Evolutionary conservation across 2,888 invertebrate genomes (phyloP).

Genomic region (Campoplex nolae): DNA sequence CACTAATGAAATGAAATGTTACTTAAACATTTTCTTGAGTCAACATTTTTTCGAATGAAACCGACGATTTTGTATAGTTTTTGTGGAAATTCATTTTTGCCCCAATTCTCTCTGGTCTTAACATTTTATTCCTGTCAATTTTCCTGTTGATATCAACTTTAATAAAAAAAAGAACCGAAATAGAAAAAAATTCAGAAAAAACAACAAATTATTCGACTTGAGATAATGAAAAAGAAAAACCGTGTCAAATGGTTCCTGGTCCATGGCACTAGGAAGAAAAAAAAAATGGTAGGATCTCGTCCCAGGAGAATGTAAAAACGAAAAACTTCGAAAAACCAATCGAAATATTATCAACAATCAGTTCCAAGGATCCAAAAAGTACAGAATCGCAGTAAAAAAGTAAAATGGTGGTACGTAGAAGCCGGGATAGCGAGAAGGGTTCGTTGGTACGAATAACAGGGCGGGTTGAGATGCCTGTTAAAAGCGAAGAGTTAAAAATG

Average conservation of each 20-base stretch:
- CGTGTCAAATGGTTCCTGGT: background rate
- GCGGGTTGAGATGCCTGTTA: background rate
- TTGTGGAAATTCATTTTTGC: background rate
- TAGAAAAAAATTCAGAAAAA: background rate
- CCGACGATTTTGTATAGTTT: background rate
- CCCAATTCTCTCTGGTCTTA: background rate
- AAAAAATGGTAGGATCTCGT: background rate
- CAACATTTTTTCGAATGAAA: background rate
- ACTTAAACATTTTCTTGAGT: background rate
- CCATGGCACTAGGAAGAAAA: background rate
- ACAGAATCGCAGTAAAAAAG: background rate
- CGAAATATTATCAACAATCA: background rate
- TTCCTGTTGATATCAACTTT: background rate
- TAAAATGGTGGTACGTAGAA: background rate
- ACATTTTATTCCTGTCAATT: background rate
- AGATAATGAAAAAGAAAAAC: background rate
- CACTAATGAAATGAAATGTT: background rate
- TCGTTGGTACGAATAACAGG: background rate
- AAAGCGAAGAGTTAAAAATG: slow-evolving; percentile 8
- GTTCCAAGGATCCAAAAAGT: background rate
- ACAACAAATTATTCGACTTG: background rate
- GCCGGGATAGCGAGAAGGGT: background rate
- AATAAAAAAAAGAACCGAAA: background rate
- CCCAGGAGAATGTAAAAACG: background rate
- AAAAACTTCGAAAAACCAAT: background rate